Conservation (phyloP, 2,113 vertebrate species). For the Scolopax mira region DNA sequence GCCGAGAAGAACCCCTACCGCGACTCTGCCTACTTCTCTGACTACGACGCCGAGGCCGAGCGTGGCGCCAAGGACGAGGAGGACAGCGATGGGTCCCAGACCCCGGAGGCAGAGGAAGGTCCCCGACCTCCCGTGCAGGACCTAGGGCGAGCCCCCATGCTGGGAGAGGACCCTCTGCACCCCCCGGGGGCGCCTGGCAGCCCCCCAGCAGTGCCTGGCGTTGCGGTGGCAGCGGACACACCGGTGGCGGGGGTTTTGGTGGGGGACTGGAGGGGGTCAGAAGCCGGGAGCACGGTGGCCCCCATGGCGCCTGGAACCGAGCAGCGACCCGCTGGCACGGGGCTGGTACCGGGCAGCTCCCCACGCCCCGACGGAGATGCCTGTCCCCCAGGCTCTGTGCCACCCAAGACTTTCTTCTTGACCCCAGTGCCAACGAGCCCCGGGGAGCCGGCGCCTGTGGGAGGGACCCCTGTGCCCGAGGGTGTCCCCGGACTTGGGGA, state of each 20-base stretch:
- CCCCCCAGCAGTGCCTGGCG: background rate
- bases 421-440: background rate
- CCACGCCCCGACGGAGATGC: fast-evolving
- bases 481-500: background rate
- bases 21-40: slow-evolving; percentile 97
- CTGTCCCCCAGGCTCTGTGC: background rate
- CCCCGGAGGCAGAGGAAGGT: background rate
- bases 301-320: background rate
- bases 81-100: slow-evolving; percentile 61
- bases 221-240: fast-evolving
- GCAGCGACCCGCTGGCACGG: background rate
- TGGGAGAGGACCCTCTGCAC: background rate
- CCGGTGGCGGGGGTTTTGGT: fast-evolving
- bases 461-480: background rate
- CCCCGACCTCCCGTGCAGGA: background rate
- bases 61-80: slow-evolving; percentile 70
- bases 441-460: background rate
- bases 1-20: slow-evolving; percentile 85
- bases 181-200: background rate
- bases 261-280: background rate
- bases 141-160: background rate
- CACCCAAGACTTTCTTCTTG: slow-evolving; percentile 58
- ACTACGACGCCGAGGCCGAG: slow-evolving; percentile 86
- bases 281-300: background rate
- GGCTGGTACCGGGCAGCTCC: background rate